phyloP scores from a whole-genome alignment of 2,113 vertebrate species.

The Halichoerus grypus region DNA sequence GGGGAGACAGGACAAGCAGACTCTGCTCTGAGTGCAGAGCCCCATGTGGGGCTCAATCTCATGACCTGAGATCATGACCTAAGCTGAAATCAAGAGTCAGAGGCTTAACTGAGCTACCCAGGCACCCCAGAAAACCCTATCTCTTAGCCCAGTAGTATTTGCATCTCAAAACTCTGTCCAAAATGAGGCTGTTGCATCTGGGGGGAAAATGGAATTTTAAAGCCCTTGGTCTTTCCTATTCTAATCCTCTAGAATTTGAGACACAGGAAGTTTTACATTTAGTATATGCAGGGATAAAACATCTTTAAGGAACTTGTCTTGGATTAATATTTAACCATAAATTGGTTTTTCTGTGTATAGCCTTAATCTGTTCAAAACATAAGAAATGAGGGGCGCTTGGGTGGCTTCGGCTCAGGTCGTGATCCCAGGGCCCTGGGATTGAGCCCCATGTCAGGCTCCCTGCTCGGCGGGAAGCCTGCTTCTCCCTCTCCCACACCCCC shows the following conservation, averaged over 20 bases:
- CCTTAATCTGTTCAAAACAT: neutral
- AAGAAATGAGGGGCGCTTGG: neutral
- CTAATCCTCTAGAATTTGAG: neutral
- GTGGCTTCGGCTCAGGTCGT: too few relatives aligned
- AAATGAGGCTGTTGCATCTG: neutral
- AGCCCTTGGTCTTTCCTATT: neutral
- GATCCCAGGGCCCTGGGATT: too few relatives aligned
- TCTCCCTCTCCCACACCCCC: too few relatives aligned
- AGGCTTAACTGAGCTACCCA: neutral
- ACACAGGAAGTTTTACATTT: neutral
- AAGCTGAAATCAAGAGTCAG: neutral
- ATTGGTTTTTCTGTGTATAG: neutral
- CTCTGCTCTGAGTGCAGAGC: neutral
- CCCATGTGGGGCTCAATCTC: neutral
- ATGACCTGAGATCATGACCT: neutral
- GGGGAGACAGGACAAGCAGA: neutral
- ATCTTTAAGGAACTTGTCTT: neutral
- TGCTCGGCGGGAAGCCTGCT: too few relatives aligned
- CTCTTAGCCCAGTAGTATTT: neutral
- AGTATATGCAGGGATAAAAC: neutral
- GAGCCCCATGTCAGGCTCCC: too few relatives aligned
- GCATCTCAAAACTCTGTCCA: neutral
- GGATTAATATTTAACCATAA: neutral
- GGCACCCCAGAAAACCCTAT: neutral
- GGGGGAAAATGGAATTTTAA: neutral